Evolutionary conservation across 2,113 vertebrate genomes (phyloP).

Genomic region (Petroica traversi): DNA sequence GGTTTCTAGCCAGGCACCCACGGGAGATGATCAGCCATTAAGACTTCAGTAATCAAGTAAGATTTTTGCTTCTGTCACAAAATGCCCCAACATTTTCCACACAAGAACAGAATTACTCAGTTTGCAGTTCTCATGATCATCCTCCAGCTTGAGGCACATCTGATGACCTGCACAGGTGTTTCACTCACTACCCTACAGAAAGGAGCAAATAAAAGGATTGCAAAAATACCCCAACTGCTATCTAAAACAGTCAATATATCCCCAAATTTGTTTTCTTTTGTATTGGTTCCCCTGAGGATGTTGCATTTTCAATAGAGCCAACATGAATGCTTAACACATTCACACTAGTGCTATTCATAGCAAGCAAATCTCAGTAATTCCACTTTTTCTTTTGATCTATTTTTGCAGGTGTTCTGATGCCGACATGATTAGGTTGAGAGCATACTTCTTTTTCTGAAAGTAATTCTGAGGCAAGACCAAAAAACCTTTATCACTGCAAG

Average conservation of each 20-base stretch:
- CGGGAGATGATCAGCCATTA: neutral
- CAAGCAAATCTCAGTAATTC: slow-evolving; percentile 32
- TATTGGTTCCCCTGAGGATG: neutral
- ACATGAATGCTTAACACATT: neutral
- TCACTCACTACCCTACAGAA: neutral
- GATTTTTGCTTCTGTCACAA: neutral
- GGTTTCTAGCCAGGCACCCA: neutral
- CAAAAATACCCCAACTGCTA: neutral
- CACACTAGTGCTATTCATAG: slow-evolving; percentile 38
- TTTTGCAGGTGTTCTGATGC: slow-evolving; percentile 54
- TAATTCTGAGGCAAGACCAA: slow-evolving; percentile 7
- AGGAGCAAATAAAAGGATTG: neutral
- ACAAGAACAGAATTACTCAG: neutral
- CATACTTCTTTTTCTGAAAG: slow-evolving; percentile 19
- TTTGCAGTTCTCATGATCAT: neutral
- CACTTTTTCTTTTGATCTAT: slow-evolving; percentile 55
- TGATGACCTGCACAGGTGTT: neutral
- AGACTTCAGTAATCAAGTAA: neutral
- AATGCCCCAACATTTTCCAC: neutral
- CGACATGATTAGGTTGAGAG: slow-evolving; percentile 32
- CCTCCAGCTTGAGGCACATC: neutral
- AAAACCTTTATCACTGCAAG: slow-evolving; percentile 11
- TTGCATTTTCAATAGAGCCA: neutral
- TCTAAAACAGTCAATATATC: neutral
- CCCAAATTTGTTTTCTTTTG: neutral